Base-by-base conservation (phyloP, 2,888 invertebrate species). In the Pandemis corylana region DNA sequence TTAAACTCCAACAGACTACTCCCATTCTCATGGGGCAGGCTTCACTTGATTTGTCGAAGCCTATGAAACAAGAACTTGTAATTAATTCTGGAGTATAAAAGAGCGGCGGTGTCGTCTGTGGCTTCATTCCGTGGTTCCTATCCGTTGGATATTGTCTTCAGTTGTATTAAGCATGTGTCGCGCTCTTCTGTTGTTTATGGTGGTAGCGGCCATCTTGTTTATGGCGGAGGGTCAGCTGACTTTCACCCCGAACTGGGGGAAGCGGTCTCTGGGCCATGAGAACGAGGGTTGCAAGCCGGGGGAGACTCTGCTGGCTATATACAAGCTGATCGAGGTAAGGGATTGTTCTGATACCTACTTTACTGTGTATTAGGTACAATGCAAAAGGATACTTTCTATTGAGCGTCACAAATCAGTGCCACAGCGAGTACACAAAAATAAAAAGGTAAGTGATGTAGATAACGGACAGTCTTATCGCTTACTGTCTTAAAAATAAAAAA, bases 211-310 rank as follows among this genome's bases (percentile, higher is more conserved):
- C 13, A 63, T 87, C 6, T 70, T 84, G 46, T 79, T 86, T 66
- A 69, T 85, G 0, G 75, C 88, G 0, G 87, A 90, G n/a, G 95
- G 91, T 0, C 95, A 95, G 82, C 86, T 95, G 61, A 95, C 95
- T 9, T 95, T 95, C 81, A 95, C 95, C 51, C 93, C 95, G 0
- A 93, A 92, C 5, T 95, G 95, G 95, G 95, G 95, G 2, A 95
- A 95, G 81, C 85, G 94, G 20, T 85, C 89, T 1, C 75, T 82
- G 7, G 71, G 68, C 2, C 77, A 73, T 0, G 81, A 78, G 0
- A 28, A 5, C 28, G 87, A 89, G 46, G 92, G 89, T 20, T 96
- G 96, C 83, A 94, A 94, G 78, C 90, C 94, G 10, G 92, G 95
- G 77, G 95, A 95, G 76, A 89, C 95, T 41, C 86, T 96, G 44